A percentile compares a stretch with the other conserved stretches of the same genome.
Conservation (phyloP, 1,140 invertebrate genomes). For the Pseudoatta argentina region DNA sequence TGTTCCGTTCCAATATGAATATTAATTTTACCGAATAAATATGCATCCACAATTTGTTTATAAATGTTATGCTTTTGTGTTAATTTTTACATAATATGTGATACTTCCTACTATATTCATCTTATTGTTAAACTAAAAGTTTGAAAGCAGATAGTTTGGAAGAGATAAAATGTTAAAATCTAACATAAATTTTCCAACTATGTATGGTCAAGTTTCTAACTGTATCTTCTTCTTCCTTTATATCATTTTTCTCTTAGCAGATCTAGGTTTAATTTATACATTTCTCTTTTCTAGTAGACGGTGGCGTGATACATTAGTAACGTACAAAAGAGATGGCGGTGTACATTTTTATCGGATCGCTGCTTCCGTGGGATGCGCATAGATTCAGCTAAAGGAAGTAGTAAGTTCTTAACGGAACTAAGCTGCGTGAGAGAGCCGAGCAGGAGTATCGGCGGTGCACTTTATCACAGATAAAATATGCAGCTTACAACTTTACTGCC, state of each 20-base stretch:
- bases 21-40: no score
- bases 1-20: no score
- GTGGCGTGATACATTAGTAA: conserved; percentile 27
- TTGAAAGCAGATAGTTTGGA: no score
- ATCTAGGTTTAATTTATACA: not conserved
- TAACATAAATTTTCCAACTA: no score
- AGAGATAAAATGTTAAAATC: no score
- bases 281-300: not conserved
- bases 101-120: no score
- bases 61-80: no score
- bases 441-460: conserved; percentile 53
- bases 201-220: not conserved
- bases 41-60: no score
- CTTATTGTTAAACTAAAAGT: no score
- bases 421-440: conserved; percentile 34
- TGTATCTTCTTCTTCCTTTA: not conserved
- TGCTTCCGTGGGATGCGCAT: not conserved
- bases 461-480: conserved; percentile 74
- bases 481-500: conserved; percentile 66
- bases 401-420: conserved; percentile 53
- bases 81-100: no score
- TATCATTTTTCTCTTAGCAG: not conserved
- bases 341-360: conserved; percentile 56
- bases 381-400: conserved; percentile 36
- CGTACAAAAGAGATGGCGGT: conserved; percentile 34